These are phyloP conservation scores for Drosophila tripunctata DNA, from an alignment of 2,888 invertebrate genomes.

Conservation along the genomic window DNA sequence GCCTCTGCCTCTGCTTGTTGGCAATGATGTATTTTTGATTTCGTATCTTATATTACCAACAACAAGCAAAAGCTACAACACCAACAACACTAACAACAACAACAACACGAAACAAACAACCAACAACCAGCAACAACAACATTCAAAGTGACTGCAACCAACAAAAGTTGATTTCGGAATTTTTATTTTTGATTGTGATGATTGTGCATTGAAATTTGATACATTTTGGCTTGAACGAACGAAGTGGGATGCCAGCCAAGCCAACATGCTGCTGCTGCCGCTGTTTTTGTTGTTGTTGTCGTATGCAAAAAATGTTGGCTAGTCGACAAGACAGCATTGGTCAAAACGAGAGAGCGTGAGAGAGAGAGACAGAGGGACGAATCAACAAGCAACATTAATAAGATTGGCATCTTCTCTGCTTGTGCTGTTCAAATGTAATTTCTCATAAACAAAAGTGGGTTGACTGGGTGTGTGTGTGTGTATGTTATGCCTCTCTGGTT, in stretches of 20 bases:
- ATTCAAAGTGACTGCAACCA: conserved; percentile 39
- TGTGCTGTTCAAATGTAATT: conserved; percentile 77
- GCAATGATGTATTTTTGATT: conserved; percentile 81
- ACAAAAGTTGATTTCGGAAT: conserved; percentile 77
- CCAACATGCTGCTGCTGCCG: conserved; percentile 33
- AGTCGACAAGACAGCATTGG: conserved; percentile 73
- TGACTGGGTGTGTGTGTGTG: conserved; percentile 72
- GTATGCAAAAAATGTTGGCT: conserved; percentile 77
- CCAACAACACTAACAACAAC: conserved; percentile 24
- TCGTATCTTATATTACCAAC: conserved; percentile 81
- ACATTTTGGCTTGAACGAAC: conserved; percentile 79
- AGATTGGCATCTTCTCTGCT: conserved; percentile 75
- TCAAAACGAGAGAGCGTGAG: conserved; percentile 45
- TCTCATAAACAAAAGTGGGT: conserved; percentile 76
- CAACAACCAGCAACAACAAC: conserved; percentile 35
- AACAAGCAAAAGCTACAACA: conserved; percentile 55
- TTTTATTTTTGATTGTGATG: conserved; percentile 81
- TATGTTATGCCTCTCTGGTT: conserved; percentile 51
- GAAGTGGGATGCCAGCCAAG: conserved; percentile 45
- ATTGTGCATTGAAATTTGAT: conserved; percentile 84
- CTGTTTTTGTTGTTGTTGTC: conserved; percentile 42
- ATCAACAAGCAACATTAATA: conserved; percentile 71
- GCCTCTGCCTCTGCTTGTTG: conserved; percentile 66
- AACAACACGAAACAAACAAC: conserved; percentile 33
- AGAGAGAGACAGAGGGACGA: conserved; percentile 13